Conservation (phyloP, 2,888 invertebrate species). For the Metopia argyrocephala region DNA sequence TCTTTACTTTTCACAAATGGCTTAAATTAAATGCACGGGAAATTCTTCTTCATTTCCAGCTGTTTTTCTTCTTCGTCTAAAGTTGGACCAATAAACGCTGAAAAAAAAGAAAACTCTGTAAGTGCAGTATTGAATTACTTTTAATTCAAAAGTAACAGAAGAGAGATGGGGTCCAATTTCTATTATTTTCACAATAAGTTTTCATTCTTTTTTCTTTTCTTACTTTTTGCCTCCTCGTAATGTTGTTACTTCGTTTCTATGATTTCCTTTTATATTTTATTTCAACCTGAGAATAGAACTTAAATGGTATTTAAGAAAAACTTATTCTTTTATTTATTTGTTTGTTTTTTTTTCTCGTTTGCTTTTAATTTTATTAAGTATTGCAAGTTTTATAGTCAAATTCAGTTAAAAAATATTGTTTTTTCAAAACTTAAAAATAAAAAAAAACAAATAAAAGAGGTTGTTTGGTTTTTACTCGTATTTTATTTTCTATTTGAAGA, state of each 20-base stretch:
- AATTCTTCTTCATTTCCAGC: neutral
- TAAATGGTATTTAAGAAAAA: neutral
- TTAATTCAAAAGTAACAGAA: neutral
- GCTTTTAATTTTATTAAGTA: conserved; percentile 51
- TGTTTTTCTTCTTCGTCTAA: neutral
- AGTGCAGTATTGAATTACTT: neutral
- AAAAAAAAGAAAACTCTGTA: neutral
- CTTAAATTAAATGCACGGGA: neutral
- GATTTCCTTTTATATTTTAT: neutral
- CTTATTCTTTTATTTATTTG: conserved; percentile 43
- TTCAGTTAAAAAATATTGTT: conserved; percentile 34
- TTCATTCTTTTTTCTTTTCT: too few species aligned
- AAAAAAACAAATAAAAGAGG: neutral
- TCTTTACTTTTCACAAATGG: neutral
- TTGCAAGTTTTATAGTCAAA: conserved; percentile 47
- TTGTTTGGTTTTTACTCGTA: neutral
- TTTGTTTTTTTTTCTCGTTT: conserved; percentile 19
- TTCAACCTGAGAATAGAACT: neutral
- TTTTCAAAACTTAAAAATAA: neutral
- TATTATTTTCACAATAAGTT: neutral
- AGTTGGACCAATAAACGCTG: neutral
- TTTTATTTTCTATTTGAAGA: neutral
- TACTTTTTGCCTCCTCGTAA: neutral
- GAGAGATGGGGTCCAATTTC: neutral
- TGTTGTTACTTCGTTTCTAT: neutral